A percentile compares a stretch with the other conserved stretches of the same genome.
Evolutionary conservation across 1,140 invertebrate species (phyloP).

Genomic region (Lanistes nyassanus): DNA sequence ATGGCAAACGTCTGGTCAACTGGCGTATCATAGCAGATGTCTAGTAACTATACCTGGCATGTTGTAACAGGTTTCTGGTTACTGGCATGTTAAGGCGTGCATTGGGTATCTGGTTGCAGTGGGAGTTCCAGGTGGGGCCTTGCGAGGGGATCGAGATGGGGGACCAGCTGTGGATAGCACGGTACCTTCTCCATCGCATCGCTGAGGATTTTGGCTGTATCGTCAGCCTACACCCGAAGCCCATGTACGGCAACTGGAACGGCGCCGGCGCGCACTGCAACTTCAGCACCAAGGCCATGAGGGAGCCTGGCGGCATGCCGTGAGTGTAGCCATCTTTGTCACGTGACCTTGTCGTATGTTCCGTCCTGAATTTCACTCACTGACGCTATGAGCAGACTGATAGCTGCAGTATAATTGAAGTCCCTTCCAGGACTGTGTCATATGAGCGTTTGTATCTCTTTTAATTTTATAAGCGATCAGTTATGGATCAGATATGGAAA

Average conservation of each 20-base stretch:
- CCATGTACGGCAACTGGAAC: constrained; percentile 85
- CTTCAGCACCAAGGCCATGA: constrained; percentile 89
- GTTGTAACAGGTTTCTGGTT: no score
- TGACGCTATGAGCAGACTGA: no score
- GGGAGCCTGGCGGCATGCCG: constrained; percentile 81
- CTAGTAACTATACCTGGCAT: no score
- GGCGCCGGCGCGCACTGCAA: constrained; percentile 90
- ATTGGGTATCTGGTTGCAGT: constrained; percentile 43
- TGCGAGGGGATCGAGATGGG: constrained; percentile 77
- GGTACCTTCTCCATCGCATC: constrained; percentile 80
- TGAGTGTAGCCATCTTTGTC: constrained; percentile 13
- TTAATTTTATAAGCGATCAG: not conserved
- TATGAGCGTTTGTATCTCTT: no score
- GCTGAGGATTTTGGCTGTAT: constrained; percentile 92
- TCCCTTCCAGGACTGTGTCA: no score
- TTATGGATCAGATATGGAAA: not conserved
- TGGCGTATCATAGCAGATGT: no score
- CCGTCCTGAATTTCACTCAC: no score
- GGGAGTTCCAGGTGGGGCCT: constrained; percentile 68
- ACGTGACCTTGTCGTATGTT: no score
- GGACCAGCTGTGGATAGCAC: constrained; percentile 90
- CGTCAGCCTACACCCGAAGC: constrained; percentile 88
- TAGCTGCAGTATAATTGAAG: no score
- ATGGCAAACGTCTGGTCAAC: no score
- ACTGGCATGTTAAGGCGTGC: no score